Percentiles rank a stretch among this genome's conserved stretches.
Evolutionary conservation across 1,140 invertebrate species (phyloP).

Genomic region (Battus philenor): DNA sequence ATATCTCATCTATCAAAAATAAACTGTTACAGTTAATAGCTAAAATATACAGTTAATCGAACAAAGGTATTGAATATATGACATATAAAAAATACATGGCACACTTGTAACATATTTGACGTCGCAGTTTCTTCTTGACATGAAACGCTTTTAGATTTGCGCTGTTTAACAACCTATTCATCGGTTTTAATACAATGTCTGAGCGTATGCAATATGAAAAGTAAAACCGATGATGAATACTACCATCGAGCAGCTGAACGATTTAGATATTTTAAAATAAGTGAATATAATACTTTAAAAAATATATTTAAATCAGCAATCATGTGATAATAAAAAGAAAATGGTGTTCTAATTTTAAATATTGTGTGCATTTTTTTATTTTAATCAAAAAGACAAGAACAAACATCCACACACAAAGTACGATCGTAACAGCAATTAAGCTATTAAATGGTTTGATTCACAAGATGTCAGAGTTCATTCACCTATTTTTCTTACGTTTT

Average conservation of each 20-base stretch:
- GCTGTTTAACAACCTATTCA: constrained; percentile 65
- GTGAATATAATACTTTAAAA: no score
- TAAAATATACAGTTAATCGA: no score
- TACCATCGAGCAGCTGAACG: constrained; percentile 25
- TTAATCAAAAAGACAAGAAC: no score
- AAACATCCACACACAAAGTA: no score
- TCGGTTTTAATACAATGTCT: constrained; percentile 38
- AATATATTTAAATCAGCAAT: constrained; percentile 9
- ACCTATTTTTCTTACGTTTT: constrained; percentile 3
- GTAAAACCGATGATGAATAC: constrained; percentile 19
- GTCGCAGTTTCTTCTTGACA: constrained; percentile 19
- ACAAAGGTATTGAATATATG: no score
- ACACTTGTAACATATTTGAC: constrained; percentile 1
- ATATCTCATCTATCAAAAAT: no score
- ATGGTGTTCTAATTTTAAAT: no score
- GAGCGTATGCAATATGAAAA: constrained; percentile 15
- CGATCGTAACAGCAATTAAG: background rate
- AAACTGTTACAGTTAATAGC: no score
- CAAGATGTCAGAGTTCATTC: background rate
- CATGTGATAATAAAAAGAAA: background rate
- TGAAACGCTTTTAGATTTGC: constrained; percentile 27
- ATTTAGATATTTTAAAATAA: no score
- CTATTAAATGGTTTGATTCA: constrained; percentile 2
- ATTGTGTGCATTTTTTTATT: no score
- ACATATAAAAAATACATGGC: no score